Percentiles rank a stretch among this genome's conserved stretches.
Conservation (phyloP, 2,113 vertebrate genomes). For the Ciconia boyciana region DNA sequence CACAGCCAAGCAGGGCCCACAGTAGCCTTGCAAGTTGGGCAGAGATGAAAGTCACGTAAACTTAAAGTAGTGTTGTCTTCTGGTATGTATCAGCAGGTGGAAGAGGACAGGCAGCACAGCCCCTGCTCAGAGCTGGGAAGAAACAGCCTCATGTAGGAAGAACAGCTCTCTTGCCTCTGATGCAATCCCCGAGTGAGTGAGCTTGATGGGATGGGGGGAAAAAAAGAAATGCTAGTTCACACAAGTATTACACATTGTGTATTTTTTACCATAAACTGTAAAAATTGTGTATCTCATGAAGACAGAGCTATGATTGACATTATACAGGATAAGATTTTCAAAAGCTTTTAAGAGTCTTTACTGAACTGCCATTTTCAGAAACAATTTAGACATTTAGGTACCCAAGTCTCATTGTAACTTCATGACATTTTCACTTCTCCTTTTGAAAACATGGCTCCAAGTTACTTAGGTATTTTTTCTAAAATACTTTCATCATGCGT, state of each 20-base stretch:
- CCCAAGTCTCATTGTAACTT: background rate
- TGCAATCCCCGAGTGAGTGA: background rate
- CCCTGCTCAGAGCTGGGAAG: background rate
- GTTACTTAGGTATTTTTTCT: background rate
- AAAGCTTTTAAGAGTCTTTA: background rate
- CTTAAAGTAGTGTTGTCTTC: background rate
- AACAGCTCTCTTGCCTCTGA: rapidly evolving
- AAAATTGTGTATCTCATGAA: background rate
- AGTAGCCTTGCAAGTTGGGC: background rate
- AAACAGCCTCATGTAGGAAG: rapidly evolving
- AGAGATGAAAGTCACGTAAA: background rate
- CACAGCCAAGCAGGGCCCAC: background rate
- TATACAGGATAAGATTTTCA: background rate
- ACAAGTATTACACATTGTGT: rapidly evolving
- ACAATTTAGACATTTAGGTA: background rate
- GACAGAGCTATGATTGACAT: background rate
- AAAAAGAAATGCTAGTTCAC: background rate
- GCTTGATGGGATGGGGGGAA: background rate
- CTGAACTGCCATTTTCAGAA: background rate
- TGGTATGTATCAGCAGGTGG: background rate
- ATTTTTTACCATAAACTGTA: background rate
- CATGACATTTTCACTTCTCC: background rate
- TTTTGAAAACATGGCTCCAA: background rate
- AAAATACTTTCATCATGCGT: background rate
- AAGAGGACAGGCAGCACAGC: background rate